Percentiles rank a stretch among this genome's conserved stretches.
phyloP scores from a whole-genome alignment of 2,888 invertebrate species.

The Amphipyra berbera region DNA sequence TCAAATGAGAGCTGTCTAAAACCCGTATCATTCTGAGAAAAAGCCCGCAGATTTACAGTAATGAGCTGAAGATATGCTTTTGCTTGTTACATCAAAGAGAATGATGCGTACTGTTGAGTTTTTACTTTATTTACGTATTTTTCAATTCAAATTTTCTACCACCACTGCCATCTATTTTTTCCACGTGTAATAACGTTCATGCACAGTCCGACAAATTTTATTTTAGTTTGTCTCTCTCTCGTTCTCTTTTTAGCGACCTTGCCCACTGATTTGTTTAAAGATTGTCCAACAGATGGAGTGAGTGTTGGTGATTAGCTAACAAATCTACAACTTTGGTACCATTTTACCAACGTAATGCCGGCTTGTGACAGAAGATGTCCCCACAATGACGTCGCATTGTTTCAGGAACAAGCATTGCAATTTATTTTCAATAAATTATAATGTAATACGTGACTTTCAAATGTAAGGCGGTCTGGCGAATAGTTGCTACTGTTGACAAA shows the following conservation, averaged over 20 bases:
- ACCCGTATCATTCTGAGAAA: no score
- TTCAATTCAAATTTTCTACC: background rate
- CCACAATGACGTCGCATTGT: constrained; percentile 6
- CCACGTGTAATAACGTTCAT: constrained; percentile 12
- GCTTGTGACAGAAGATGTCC: constrained; percentile 48
- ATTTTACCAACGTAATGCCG: constrained; percentile 9
- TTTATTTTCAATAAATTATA: background rate
- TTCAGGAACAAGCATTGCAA: constrained; percentile 5
- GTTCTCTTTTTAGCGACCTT: constrained; percentile 12
- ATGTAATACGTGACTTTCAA: background rate
- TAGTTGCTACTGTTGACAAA: constrained; percentile 3
- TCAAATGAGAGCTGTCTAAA: no score
- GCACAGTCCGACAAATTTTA: constrained; percentile 12
- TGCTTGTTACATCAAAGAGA: no score
- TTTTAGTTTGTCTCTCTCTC: constrained; percentile 21
- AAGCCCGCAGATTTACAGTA: no score
- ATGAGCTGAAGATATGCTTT: no score
- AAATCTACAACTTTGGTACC: constrained; percentile 5
- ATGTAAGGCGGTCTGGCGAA: background rate
- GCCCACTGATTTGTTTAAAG: constrained; percentile 21
- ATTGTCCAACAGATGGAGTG: constrained; percentile 44
- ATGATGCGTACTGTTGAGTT: background rate
- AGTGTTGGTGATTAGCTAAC: constrained; percentile 2
- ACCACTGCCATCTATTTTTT: constrained; percentile 47
- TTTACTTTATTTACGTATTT: background rate